These are phyloP conservation scores for Eueides isabella DNA, from an alignment of 1,140 invertebrate species.

Conservation along the genomic window DNA sequence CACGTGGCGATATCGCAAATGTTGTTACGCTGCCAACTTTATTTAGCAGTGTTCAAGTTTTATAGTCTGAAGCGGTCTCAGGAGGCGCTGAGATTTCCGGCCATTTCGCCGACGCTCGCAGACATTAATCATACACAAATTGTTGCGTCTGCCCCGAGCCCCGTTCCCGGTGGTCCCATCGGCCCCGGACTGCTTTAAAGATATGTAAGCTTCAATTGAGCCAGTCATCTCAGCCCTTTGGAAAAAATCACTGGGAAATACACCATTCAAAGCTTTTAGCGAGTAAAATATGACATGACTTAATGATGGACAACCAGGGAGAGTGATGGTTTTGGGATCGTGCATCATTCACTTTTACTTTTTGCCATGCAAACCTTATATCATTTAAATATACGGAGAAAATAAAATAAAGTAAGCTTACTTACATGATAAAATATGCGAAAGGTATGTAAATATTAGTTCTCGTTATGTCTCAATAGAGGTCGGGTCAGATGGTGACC, in stretches of 20 bases:
- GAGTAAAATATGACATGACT: slow-evolving; percentile 46
- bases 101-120: slow-evolving; percentile 35
- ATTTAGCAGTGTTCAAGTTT: slow-evolving; percentile 47
- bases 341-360: slow-evolving; percentile 9
- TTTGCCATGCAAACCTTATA: background rate
- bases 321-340: slow-evolving; percentile 30
- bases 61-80: slow-evolving; percentile 60
- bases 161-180: slow-evolving; percentile 29
- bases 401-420: background rate
- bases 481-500: slow-evolving; percentile 21
- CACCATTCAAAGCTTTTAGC: slow-evolving; percentile 45
- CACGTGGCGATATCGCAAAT: slow-evolving; percentile 11
- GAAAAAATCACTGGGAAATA: slow-evolving; percentile 52
- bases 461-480: slow-evolving; percentile 50
- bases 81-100: slow-evolving; percentile 55
- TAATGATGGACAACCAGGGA: slow-evolving; percentile 39
- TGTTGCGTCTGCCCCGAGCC: slow-evolving; percentile 49
- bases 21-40: slow-evolving; percentile 26
- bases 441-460: background rate
- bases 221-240: slow-evolving; percentile 64
- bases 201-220: slow-evolving; percentile 66
- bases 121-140: slow-evolving; percentile 74
- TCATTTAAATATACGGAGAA: slow-evolving; percentile 2
- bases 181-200: slow-evolving; percentile 34
- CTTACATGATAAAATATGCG: background rate